Evolutionary conservation across 1,140 invertebrate species (phyloP), one percentile per base, ranked within the genome.

Genomic region (Tetranychus urticae): DNA sequence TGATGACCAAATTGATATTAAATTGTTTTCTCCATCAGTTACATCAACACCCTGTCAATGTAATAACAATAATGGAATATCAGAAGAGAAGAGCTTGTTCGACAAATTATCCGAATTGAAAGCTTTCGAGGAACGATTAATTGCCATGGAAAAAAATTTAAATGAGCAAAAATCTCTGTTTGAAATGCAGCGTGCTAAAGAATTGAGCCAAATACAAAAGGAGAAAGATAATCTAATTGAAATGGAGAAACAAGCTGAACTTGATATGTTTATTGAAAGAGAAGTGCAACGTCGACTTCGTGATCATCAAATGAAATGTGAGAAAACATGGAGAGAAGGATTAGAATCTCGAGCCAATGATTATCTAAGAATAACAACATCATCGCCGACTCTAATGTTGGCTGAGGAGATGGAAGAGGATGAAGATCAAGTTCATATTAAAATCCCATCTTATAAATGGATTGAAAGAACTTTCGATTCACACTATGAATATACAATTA

Each of bases 211-310:
- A 57, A 70, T 72, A n/a, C 70, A 72, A 63, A 66, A 68, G 60
- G 70, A 72, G 63, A 70, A 69, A 62, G 63, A 68, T 23, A 69
- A 68, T 52, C 65, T 73, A 31, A 67, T 70, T 58, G 70, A 72
- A 47, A 61, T 71, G 64, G 70, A 71, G 55, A 64, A 69, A 61
- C 68, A 58, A 46, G 57, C 23, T 10, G 34, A 58, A 58, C 70
- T 58, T 68, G 70, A 63, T 69, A 70, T 64, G 39, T 63, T 75
- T 23, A 72, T 75, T 23, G 73, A 74, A 61, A 70, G 71, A 42
- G 72, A 74, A 66, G 72, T 74, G 13, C 72, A 73, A 58, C 63
- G 70, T 48, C 65, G 72, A 48, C 66, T 74, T 61, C 68, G 72
- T 64, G 70, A 73, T 56, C 71, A 73, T 60, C 71, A 72, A 65